Evolutionary conservation across 2,888 invertebrate genomes (phyloP), one percentile per base, ranked within the genome.

Genomic region (Sesia apiformis): DNA sequence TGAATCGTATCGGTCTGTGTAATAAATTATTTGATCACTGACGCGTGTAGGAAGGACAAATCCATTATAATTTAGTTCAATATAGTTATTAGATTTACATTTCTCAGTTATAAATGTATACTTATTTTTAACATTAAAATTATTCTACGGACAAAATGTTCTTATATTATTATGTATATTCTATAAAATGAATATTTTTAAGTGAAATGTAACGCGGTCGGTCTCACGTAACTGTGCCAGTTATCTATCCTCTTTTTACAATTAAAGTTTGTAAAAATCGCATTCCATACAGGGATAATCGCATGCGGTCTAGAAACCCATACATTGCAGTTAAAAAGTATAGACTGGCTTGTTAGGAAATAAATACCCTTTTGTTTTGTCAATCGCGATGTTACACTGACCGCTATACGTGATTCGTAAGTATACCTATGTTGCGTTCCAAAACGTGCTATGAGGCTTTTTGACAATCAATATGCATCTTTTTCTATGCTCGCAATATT

Each of bases 101-200:
- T 63, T 78, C 76, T 81, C 76, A 78, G 46, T 46, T 46, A 46
- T 46, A 46, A 46, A 4, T 46, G 46, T 73, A 70, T 71, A 66
- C 66, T 74, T 76, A 74, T 72, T 73, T 53, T 74, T 74, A 68
- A 71, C 57, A 65, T 72, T 54, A 52, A 52, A 67, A 76, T 73
- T 72, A 75, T 71, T 74, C 56, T 61, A 72, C 70, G 77, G 69
- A 78, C 71, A 71, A 69, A 72, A 67, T 69, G 75, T 78, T 77
- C 74, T 67, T 58, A 56, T 60, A 76, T 68, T 67, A 67, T 66
- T 73, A 72, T 74, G 72, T 78, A 77, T 77, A 76, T 72, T 71
- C 70, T 70, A 76, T 76, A 75, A 71, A 77, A 23, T 23, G 23
- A 23, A 72, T 75, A 73, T 74, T 58, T 73, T 66, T 80, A 80